phyloP scores from a whole-genome alignment of 2,113 vertebrate genomes.

The Monopterus albus region DNA sequence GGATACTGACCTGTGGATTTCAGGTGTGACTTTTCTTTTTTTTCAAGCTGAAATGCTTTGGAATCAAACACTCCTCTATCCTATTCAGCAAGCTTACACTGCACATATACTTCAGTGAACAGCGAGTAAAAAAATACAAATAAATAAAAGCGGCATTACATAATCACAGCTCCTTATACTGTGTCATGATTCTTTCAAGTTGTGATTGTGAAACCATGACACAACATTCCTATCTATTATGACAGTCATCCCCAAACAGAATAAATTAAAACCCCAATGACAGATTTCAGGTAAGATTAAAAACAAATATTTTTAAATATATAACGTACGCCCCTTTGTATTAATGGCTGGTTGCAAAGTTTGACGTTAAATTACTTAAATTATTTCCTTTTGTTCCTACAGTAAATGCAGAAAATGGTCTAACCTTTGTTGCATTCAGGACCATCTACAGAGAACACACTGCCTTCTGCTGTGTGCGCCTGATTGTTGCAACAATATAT shows the following conservation, averaged over 20 bases:
- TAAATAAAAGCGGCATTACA: slow-evolving; percentile 4
- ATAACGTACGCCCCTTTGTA: neutral
- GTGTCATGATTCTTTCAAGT: neutral
- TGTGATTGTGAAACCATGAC: neutral
- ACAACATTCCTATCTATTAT: neutral
- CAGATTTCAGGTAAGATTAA: neutral
- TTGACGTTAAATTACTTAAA: neutral
- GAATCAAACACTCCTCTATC: slow-evolving; percentile 11
- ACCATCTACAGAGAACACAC: neutral
- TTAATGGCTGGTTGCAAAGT: neutral
- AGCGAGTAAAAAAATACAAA: neutral
- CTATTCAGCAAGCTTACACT: slow-evolving; percentile 2
- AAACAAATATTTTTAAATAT: neutral
- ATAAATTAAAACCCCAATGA: slow-evolving; percentile 1
- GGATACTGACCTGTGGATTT: slow-evolving; percentile 8
- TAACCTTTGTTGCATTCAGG: neutral
- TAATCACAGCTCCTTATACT: neutral
- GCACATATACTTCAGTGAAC: neutral
- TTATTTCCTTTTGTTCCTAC: neutral
- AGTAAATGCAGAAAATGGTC: neutral
- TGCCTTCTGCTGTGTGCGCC: slow-evolving; percentile 47
- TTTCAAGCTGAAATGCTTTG: slow-evolving; percentile 9
- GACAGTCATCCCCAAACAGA: neutral
- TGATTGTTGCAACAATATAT: too few species aligned
- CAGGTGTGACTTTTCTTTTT: neutral